Evolutionary conservation across 1,140 invertebrate species (phyloP).

Genomic region (Drosophila ogumai): DNA sequence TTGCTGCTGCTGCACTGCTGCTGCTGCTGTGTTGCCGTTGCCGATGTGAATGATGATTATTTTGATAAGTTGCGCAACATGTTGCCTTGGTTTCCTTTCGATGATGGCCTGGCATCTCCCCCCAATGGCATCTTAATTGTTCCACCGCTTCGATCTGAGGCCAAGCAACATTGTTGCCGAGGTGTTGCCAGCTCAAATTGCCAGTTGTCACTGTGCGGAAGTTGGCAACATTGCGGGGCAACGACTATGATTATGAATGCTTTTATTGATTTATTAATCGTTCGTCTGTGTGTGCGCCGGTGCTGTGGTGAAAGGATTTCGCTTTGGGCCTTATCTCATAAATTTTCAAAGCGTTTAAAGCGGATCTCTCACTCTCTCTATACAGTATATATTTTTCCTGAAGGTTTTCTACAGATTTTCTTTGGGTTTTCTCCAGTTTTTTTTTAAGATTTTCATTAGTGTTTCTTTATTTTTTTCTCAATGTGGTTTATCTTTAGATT

Average conservation of each 20-base stretch:
- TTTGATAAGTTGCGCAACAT: slow-evolving; percentile 83
- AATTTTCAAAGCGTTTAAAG: slow-evolving; percentile 70
- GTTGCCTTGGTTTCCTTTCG: slow-evolving; percentile 46
- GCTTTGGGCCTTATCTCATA: slow-evolving; percentile 68
- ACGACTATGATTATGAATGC: slow-evolving; percentile 64
- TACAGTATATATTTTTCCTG: neutral
- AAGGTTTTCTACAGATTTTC: neutral
- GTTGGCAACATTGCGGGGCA: slow-evolving; percentile 54
- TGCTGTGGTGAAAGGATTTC: slow-evolving; percentile 75
- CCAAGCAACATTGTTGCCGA: slow-evolving; percentile 67
- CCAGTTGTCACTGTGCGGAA: slow-evolving; percentile 75
- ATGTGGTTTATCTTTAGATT: too few relatives aligned
- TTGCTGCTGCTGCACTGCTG: slow-evolving; percentile 10
- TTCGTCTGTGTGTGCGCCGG: slow-evolving; percentile 25
- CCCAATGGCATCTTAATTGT: slow-evolving; percentile 69
- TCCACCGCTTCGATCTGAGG: slow-evolving; percentile 4
- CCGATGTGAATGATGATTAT: slow-evolving; percentile 79
- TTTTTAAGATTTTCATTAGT: neutral
- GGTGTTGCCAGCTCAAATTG: slow-evolving; percentile 73
- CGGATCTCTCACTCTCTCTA: slow-evolving; percentile 24
- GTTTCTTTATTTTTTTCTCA: neutral
- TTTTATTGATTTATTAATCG: slow-evolving; percentile 82
- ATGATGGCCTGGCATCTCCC: slow-evolving; percentile 25
- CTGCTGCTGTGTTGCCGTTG: slow-evolving; percentile 40
- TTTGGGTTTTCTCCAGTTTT: neutral